Base-by-base conservation (phyloP, 2,797 vertebrate species). In the Macrochelys suwanniensis region DNA sequence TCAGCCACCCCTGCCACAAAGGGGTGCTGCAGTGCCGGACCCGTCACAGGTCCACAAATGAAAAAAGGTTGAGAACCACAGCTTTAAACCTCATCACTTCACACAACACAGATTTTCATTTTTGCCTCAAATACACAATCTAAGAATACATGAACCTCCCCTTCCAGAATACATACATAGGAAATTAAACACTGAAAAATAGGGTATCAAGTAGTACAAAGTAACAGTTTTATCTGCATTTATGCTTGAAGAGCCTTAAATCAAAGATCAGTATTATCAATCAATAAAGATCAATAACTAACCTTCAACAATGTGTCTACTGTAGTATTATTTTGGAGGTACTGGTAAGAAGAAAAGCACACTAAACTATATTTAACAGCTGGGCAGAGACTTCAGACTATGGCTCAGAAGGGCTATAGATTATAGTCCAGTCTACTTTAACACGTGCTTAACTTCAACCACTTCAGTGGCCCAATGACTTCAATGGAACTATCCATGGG, bases 101-200 rank as follows among this genome's bases (percentile, higher is more conserved):
- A 77, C 26, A 65, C 5, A 53, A 42, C 0, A 2, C 21, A 11
- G 65, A 21, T 0, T 19, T 49, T 11, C 6, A 47, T 9, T 59
- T 59, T 23, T 42, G n/a, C 65, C 65, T 71, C 17, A 42, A 37
- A 42, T 21, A 71, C n/a, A 37, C n/a, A 71, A 9, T 37, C n/a
- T 68, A 23, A 37, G 65, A 37, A 37, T 71, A 37, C 3, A 23
- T 23, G 17, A 71, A 23, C 65, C 16, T 5, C n/a, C n/a, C 61
- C 19, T 71, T 23, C 19, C 33, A 65, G 16, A 37, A 37, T 37
- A 42, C 21, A 68, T 21, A n/a, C n/a, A 25, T 37, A 37, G n/a
- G n/a, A 42, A 23, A 71, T n/a, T 17, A 17, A 65, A 71, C 5
- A 71, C n/a, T 42, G 37, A 71, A 71, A 71, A 71, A 42, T 37